Percentiles rank a stretch among this genome's conserved stretches.
Evolutionary conservation across 2,113 vertebrate species (phyloP).

Genomic region (Pyrgilauda ruficollis): DNA sequence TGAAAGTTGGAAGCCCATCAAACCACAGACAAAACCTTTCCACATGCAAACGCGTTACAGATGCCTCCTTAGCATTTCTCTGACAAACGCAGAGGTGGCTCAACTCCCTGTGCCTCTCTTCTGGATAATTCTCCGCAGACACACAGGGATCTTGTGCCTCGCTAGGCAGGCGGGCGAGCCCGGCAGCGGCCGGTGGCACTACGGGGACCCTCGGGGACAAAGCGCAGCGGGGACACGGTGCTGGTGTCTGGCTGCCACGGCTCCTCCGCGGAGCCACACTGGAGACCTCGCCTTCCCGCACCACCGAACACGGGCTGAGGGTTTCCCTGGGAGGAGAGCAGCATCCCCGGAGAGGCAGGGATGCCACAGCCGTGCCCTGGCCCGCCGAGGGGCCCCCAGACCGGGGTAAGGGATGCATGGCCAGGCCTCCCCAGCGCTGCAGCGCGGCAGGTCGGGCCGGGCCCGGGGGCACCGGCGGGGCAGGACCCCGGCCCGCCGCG

Average conservation of each 20-base stretch:
- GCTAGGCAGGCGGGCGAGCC: not conserved
- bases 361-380: not conserved
- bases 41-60: not conserved
- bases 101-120: not conserved
- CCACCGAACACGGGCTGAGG: not conserved
- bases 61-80: not conserved
- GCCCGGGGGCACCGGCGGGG: not conserved
- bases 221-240: not conserved
- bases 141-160: rapidly evolving
- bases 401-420: rapidly evolving
- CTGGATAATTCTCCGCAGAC: conserved; percentile 6
- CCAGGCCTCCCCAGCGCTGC: not conserved
- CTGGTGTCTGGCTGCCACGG: not conserved
- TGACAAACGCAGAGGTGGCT: not conserved
- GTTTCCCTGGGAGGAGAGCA: not conserved
- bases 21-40: not conserved
- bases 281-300: not conserved
- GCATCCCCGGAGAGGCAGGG: not conserved
- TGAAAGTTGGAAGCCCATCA: not conserved
- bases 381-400: not conserved
- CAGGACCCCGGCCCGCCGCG: not conserved
- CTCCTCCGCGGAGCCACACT: not conserved
- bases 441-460: not conserved
- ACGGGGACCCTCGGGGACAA: not conserved
- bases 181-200: rapidly evolving